Conservation (phyloP, 2,797 vertebrate species). For the Acanthurus tractus region DNA sequence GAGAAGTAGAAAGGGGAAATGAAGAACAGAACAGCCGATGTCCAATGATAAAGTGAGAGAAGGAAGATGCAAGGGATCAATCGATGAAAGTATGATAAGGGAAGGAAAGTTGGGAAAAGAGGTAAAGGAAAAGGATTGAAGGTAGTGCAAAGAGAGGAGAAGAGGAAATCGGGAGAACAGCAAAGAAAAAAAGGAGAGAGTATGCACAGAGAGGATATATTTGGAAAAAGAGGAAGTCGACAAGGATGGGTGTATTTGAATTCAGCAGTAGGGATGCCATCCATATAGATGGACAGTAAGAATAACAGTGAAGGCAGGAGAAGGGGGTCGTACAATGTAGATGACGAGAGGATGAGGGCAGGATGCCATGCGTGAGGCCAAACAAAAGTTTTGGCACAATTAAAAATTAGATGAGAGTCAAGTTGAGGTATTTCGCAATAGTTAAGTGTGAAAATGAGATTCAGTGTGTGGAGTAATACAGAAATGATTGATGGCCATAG, state of each 20-base stretch:
- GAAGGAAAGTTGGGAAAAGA: too few species aligned
- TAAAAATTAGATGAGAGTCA: conserved; percentile 3
- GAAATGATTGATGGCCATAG: conserved; percentile 31
- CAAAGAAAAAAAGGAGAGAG: conserved; percentile 26
- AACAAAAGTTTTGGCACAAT: conserved; percentile 35
- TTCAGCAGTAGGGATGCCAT: conserved; percentile 49
- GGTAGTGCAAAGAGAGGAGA: too few species aligned
- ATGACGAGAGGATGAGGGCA: conserved; percentile 15
- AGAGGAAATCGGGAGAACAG: neutral
- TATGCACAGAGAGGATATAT: conserved; percentile 35
- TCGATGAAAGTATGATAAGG: too few species aligned
- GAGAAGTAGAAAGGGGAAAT: conserved; percentile 21
- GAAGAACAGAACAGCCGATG: conserved; percentile 2
- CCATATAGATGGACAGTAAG: conserved; percentile 45
- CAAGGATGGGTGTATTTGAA: conserved; percentile 48
- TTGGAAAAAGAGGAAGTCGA: conserved; percentile 32
- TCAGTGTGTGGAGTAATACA: conserved; percentile 1
- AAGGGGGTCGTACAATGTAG: conserved; percentile 9
- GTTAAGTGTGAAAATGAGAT: conserved; percentile 9
- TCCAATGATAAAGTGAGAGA: neutral
- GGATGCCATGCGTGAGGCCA: conserved; percentile 23
- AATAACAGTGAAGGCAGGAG: conserved; percentile 35
- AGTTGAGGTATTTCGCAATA: conserved; percentile 17
- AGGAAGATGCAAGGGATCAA: neutral
- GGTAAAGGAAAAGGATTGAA: too few species aligned